A percentile compares a stretch with the other conserved stretches of the same genome.
These are phyloP conservation scores for Drosophila oshimai DNA, from an alignment of 1,140 invertebrate species.

Conservation along the genomic window DNA sequence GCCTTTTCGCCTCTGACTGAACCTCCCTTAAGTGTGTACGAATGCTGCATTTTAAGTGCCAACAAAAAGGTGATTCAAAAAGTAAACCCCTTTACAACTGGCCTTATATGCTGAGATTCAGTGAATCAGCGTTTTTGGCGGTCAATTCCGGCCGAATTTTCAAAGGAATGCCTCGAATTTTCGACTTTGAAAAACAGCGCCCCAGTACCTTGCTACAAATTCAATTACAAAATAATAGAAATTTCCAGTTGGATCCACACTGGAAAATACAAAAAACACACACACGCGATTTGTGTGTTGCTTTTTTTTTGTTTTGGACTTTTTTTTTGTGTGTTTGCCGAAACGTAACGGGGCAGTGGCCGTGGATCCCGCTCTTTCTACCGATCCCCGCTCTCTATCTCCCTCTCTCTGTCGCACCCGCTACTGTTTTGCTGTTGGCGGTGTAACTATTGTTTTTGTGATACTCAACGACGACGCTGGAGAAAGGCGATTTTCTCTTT, in stretches of 20 bases:
- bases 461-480: constrained; percentile 57
- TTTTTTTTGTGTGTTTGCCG: constrained; percentile 64
- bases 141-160: constrained; percentile 8
- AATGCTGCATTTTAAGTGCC: constrained; percentile 18
- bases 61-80: constrained; percentile 28
- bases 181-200: constrained; percentile 20
- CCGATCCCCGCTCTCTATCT: constrained; percentile 15
- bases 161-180: neutral
- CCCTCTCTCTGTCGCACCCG: constrained; percentile 12
- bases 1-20: too few relatives aligned
- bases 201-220: constrained; percentile 43
- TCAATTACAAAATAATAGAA: constrained; percentile 77
- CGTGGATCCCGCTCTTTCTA: constrained; percentile 56
- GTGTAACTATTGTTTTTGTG: constrained; percentile 77
- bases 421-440: constrained; percentile 50
- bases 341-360: constrained; percentile 79
- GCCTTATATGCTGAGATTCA: neutral
- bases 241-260: constrained; percentile 70
- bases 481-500: constrained; percentile 80
- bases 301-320: constrained; percentile 7
- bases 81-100: neutral
- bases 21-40: neutral
- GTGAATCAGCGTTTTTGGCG: constrained; percentile 30
- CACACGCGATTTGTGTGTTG: constrained; percentile 34
- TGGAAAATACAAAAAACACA: constrained; percentile 24